These are phyloP conservation scores for Molorchus minor DNA, from an alignment of 2,888 invertebrate species.

Conservation along the genomic window DNA sequence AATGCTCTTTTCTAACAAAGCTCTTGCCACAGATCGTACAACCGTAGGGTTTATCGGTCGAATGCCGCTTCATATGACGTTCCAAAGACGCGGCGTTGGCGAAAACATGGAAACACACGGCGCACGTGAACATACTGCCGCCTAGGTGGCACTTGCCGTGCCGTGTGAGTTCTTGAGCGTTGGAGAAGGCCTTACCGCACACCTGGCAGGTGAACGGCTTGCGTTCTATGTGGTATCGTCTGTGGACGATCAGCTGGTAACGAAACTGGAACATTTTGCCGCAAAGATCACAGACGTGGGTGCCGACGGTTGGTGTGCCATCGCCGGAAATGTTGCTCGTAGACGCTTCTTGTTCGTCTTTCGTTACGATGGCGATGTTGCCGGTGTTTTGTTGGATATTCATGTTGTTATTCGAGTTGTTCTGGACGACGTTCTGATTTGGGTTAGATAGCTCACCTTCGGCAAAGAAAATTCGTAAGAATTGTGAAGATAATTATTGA, in stretches of 20 bases:
- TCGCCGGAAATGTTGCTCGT: slow-evolving; percentile 60
- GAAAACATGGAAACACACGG: slow-evolving; percentile 78
- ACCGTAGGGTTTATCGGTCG: slow-evolving; percentile 85
- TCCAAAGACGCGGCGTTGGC: slow-evolving; percentile 76
- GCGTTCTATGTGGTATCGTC: slow-evolving; percentile 85
- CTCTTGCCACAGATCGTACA: slow-evolving; percentile 88
- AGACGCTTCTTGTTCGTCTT: slow-evolving; percentile 65
- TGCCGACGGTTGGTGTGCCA: slow-evolving; percentile 66
- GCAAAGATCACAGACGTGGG: slow-evolving; percentile 83
- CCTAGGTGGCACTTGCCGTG: slow-evolving; percentile 88
- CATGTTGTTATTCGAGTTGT: slow-evolving; percentile 33
- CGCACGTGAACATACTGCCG: slow-evolving; percentile 78
- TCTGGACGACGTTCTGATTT: slow-evolving; percentile 39
- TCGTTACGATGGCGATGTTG: slow-evolving; percentile 52
- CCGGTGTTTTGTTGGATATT: slow-evolving; percentile 35
- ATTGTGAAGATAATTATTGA: too few species aligned
- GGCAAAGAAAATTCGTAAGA: slow-evolving; percentile 24
- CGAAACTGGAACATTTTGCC: slow-evolving; percentile 88
- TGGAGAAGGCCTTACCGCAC: slow-evolving; percentile 84
- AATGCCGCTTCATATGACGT: slow-evolving; percentile 81
- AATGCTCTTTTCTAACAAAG: slow-evolving; percentile 86
- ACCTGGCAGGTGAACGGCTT: slow-evolving; percentile 79
- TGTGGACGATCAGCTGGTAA: slow-evolving; percentile 85
- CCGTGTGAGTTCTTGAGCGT: slow-evolving; percentile 79
- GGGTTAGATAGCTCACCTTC: slow-evolving; percentile 40